A percentile compares a stretch with the other conserved stretches of the same genome.
Evolutionary conservation across 2,888 invertebrate genomes (phyloP).

Genomic region (Drosophila diplacantha): DNA sequence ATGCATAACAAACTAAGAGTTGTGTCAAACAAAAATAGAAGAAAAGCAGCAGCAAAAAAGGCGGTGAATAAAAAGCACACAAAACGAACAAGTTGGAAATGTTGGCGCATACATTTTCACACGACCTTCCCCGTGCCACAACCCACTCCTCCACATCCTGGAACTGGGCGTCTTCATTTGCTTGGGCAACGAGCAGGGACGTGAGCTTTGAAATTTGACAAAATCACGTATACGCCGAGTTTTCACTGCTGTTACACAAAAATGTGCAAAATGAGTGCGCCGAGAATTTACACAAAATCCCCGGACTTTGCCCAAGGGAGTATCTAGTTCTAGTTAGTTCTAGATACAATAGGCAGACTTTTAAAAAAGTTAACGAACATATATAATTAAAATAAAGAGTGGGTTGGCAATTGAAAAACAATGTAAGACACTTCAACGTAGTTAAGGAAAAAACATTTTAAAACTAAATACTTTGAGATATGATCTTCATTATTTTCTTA

Average conservation of each 20-base stretch:
- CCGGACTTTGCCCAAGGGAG: slow-evolving; percentile 24
- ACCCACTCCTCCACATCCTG: neutral
- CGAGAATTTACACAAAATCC: slow-evolving; percentile 57
- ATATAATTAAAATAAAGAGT: too few relatives aligned
- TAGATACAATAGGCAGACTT: too few relatives aligned
- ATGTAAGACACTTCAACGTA: too few relatives aligned
- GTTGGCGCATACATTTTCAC: slow-evolving; percentile 55
- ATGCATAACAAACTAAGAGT: slow-evolving; percentile 66
- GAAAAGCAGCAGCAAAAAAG: slow-evolving; percentile 16
- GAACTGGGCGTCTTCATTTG: slow-evolving; percentile 35
- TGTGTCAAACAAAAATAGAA: slow-evolving; percentile 58
- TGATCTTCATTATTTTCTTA: neutral
- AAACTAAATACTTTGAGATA: too few relatives aligned
- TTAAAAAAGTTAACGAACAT: too few relatives aligned
- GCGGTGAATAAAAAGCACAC: slow-evolving; percentile 46
- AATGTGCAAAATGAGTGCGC: slow-evolving; percentile 57
- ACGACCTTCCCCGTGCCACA: slow-evolving; percentile 27
- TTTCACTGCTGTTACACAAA: slow-evolving; percentile 64
- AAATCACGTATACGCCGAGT: slow-evolving; percentile 68
- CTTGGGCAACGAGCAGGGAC: slow-evolving; percentile 39
- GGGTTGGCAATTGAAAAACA: too few relatives aligned
- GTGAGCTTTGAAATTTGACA: slow-evolving; percentile 68
- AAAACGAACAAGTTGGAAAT: slow-evolving; percentile 46
- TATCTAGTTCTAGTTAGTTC: too few relatives aligned
- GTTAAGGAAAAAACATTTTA: too few relatives aligned